Percentiles rank a stretch among this genome's conserved stretches.
Conservation (phyloP, 2,797 vertebrate genomes). For the Micropoecilia bifurca region DNA sequence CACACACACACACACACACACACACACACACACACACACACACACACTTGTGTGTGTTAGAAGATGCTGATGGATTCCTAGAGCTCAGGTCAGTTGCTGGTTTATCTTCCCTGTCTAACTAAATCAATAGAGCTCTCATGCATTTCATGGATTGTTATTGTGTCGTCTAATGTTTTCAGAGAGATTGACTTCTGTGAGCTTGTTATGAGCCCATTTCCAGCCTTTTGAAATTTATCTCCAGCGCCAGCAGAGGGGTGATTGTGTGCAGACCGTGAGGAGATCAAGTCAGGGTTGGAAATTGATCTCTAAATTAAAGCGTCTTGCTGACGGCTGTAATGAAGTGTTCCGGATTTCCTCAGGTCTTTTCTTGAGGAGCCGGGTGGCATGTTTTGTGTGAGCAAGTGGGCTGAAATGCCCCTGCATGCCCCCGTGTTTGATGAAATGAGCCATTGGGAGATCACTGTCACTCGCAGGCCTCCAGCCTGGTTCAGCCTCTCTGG, state of each 20-base stretch:
- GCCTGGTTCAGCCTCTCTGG: conserved; percentile 10
- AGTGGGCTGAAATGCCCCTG: conserved; percentile 21
- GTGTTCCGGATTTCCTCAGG: conserved; percentile 11
- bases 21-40: rapidly evolving
- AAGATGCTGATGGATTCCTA: conserved; percentile 30
- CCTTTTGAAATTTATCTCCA: conserved; percentile 38
- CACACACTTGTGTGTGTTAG: not conserved
- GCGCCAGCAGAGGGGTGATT: conserved; percentile 44
- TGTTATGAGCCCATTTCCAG: conserved; percentile 43
- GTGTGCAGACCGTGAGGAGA: conserved; percentile 12
- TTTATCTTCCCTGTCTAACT: conserved; percentile 34
- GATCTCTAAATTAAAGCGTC: conserved; percentile 50
- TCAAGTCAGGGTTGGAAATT: conserved; percentile 37
- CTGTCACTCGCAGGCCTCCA: conserved; percentile 17
- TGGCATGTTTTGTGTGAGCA: conserved; percentile 38
- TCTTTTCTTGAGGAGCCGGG: conserved; percentile 25
- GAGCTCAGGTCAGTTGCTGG: conserved; percentile 21
- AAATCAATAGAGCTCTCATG: conserved; percentile 52
- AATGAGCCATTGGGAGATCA: conserved; percentile 46
- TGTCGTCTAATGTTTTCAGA: conserved; percentile 40
- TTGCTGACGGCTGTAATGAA: conserved; percentile 34
- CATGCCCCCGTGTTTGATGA: conserved; percentile 23
- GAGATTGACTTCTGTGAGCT: conserved; percentile 35
- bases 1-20: rapidly evolving
- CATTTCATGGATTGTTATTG: conserved; percentile 54